Evolutionary conservation across 2,113 vertebrate genomes (phyloP), one percentile per base, ranked within the genome.

Genomic region (Centrocercus urophasianus): DNA sequence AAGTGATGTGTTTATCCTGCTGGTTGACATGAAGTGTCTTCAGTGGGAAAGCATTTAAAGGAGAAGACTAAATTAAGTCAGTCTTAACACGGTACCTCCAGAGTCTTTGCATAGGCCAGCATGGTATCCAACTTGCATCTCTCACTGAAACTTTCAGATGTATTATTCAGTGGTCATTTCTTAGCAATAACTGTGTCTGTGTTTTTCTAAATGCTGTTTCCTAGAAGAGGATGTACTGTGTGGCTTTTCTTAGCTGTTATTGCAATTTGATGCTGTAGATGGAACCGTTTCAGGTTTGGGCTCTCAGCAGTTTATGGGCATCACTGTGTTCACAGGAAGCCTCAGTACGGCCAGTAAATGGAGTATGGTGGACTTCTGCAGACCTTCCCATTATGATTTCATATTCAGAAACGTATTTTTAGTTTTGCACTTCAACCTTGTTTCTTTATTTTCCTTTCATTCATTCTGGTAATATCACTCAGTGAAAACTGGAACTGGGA

Each of bases 371-470:
- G 87, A 25, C 18, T 91, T 79, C 63, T 73, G n/a, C n/a, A 66
- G 42, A 21, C 22, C 16, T 66, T 89, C 15, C 20, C 14, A 22
- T 80, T 73, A 36, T 79, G 65, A 66, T 73, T 93, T 83, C 8
- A 4, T 28, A 70, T 59, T 83, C 34, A 64, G 76, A 71, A 93
- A 63, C 34, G n/a, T 42, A 42, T 48, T 79, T 65, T 18, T 61
- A 1, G 3, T 77, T 95, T 92, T 81, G 67, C 11, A 5, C 83
- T 91, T 80, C 60, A 67, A 24, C 50, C 10, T 48, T 45, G 24
- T 63, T 91, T 64, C 76, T 88, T 95, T 40, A 73, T 73, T 94
- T 66, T 56, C 36, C 38, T 74, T 77, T 92, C 38, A 57, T 25
- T 83, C 21, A 3, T 77, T 60, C 69, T 83, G 83, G 50, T 87